Evolutionary conservation across 1,140 invertebrate species (phyloP), one percentile per base, ranked within the genome.

Genomic region (Drosophila ogumai): DNA sequence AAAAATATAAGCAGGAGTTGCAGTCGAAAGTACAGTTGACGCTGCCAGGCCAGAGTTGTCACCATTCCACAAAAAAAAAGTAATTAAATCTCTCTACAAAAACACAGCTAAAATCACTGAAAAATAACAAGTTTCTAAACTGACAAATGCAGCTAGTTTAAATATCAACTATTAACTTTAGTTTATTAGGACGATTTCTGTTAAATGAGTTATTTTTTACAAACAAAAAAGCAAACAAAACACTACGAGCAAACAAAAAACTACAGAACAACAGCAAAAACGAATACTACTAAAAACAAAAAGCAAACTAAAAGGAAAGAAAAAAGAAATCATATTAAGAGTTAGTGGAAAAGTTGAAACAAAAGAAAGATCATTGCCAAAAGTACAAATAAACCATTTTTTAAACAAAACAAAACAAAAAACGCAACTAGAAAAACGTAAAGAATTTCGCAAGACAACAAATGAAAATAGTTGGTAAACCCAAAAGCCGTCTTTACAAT

Each of bases 361-460:
- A 67, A 65, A 55, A 61, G 67, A 86, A 87, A 88, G 86, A 90
- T 90, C 86, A 90, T 90, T 90, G 85, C 85, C 85, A 90, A 90
- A 90, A 90, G 85, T 90, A 90, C 85, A 90, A 90, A 90, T 90
- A 90, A 90, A 90, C 86, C 81, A 90, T 85, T 90, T 90, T 88
- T 90, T 85, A 78, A 55, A 54, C 52, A 54, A 54, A 34, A 52
- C 9, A 17, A 54, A 54, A 54, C n/a, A 19, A 54, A 54, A 55
- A 55, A 55, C 52, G 74, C 82, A 82, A 90, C 77, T 78, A 90
- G 81, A 78, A 90, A 78, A 80, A 90, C 64, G 61, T 79, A 90
- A 90, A 79, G 75, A 85, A 90, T 88, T 85, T 90, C 86, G 81
- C 85, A 79, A 57, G 55, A 65, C 73, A 69, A 78, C 59, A 69